Evolutionary conservation across 2,888 invertebrate species (phyloP).

Genomic region (Agriotes lineatus): DNA sequence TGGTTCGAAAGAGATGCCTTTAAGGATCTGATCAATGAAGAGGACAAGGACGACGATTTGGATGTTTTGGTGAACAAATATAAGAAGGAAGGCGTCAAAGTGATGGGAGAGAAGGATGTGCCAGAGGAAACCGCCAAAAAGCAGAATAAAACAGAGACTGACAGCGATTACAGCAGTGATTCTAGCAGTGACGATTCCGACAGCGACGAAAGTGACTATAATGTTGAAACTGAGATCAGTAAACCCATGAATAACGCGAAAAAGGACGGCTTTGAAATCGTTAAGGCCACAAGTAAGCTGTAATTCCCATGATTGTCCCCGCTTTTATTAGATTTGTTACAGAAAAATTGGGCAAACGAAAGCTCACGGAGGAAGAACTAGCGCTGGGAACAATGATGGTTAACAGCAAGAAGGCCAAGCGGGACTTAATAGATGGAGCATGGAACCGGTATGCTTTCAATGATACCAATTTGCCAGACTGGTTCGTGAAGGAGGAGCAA

Average conservation of each 20-base stretch:
- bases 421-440: constrained; percentile 90
- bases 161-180: constrained; percentile 60
- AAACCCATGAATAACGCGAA: constrained; percentile 55
- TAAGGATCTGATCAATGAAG: constrained; percentile 83
- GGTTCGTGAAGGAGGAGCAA: constrained; percentile 96
- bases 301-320: neutral
- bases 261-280: constrained; percentile 78
- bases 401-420: constrained; percentile 89
- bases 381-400: constrained; percentile 94
- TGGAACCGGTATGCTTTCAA: constrained; percentile 96
- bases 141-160: constrained; percentile 54
- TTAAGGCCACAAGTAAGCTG: constrained; percentile 64
- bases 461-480: constrained; percentile 92
- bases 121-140: constrained; percentile 56
- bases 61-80: constrained; percentile 81
- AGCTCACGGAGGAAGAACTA: constrained; percentile 87
- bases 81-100: constrained; percentile 76
- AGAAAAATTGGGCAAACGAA: constrained; percentile 70
- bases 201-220: constrained; percentile 65
- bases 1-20: constrained; percentile 92
- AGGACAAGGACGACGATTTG: constrained; percentile 89
- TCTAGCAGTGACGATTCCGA: constrained; percentile 52
- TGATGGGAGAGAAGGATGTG: constrained; percentile 66
- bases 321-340: neutral
- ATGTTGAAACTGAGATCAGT: constrained; percentile 63